Conservation (phyloP, 2,888 invertebrate genomes). For the Drosophila monieri region DNA sequence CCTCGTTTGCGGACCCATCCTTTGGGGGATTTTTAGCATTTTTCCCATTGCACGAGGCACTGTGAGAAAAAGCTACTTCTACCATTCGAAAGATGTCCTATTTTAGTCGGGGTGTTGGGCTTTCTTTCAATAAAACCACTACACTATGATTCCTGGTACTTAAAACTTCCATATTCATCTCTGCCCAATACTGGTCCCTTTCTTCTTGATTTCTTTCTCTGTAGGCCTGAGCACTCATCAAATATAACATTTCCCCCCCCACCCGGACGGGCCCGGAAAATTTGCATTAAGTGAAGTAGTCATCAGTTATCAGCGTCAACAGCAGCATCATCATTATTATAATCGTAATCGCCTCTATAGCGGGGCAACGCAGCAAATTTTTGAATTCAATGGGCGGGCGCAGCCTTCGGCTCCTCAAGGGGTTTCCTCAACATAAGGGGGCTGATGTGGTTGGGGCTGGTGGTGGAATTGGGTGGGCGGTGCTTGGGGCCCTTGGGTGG, state of each 20-base stretch:
- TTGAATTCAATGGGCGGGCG: slow-evolving; percentile 67
- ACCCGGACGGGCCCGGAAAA: slow-evolving; percentile 45
- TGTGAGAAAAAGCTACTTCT: neutral
- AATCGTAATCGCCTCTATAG: slow-evolving; percentile 33
- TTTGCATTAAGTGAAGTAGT: slow-evolving; percentile 80
- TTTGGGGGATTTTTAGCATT: neutral
- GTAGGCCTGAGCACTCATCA: slow-evolving; percentile 54
- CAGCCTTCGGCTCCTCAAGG: slow-evolving; percentile 36
- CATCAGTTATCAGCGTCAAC: slow-evolving; percentile 74
- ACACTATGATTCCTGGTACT: neutral
- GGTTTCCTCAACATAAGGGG: slow-evolving; percentile 4
- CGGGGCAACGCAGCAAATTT: slow-evolving; percentile 74
- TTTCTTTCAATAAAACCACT: no score
- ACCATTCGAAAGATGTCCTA: no score
- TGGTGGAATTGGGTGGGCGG: neutral
- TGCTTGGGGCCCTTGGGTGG: slow-evolving; percentile 5
- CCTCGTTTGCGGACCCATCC: slow-evolving; percentile 63
- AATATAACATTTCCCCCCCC: slow-evolving; percentile 23
- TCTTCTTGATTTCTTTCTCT: neutral
- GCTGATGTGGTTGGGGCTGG: neutral
- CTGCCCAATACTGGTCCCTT: no score
- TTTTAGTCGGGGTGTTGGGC: no score
- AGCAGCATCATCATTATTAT: slow-evolving; percentile 41
- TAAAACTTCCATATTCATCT: no score
- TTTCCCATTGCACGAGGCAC: slow-evolving; percentile 10